Percentiles rank a stretch among this genome's conserved stretches.
Conservation (phyloP, 2,888 invertebrate species). For the Hipparchia semele region DNA sequence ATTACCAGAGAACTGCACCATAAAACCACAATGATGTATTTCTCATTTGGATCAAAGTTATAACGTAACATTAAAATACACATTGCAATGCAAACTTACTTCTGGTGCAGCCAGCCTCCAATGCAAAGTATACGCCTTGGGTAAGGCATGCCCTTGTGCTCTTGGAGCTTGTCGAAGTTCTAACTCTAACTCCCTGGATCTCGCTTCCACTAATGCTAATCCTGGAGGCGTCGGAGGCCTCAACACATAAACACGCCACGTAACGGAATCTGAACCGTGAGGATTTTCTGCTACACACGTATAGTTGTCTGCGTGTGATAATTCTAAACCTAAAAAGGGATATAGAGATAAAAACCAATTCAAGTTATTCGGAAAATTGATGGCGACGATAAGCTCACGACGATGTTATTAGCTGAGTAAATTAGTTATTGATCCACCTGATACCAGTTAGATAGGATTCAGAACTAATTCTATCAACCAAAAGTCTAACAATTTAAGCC, state of each 20-base stretch:
- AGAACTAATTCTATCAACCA: background rate
- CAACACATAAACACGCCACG: slow-evolving; percentile 90
- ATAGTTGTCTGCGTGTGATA: slow-evolving; percentile 90
- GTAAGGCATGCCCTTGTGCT: slow-evolving; percentile 70
- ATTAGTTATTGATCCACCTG: slow-evolving; percentile 3
- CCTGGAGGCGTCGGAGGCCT: slow-evolving; percentile 88
- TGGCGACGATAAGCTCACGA: background rate
- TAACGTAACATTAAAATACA: background rate
- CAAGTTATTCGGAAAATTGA: background rate
- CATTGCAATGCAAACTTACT: slow-evolving; percentile 75
- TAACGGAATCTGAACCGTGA: slow-evolving; percentile 92
- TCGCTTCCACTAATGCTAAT: slow-evolving; percentile 81
- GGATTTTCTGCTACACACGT: slow-evolving; percentile 92
- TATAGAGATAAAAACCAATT: slow-evolving; percentile 5
- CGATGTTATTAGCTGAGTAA: slow-evolving; percentile 10
- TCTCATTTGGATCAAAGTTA: no score
- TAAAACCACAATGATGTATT: background rate
- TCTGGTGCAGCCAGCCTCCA: slow-evolving; percentile 87
- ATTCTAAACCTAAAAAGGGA: slow-evolving; percentile 82
- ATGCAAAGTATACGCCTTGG: slow-evolving; percentile 85
- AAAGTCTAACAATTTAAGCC: background rate
- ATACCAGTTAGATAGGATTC: no score
- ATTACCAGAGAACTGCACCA: background rate
- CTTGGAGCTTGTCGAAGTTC: slow-evolving; percentile 67
- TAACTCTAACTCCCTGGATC: slow-evolving; percentile 70